Percentiles rank a stretch among this genome's conserved stretches.
phyloP scores from a whole-genome alignment of 64 coral and sea anemone genomes.

The Pocillopora damicornis region DNA sequence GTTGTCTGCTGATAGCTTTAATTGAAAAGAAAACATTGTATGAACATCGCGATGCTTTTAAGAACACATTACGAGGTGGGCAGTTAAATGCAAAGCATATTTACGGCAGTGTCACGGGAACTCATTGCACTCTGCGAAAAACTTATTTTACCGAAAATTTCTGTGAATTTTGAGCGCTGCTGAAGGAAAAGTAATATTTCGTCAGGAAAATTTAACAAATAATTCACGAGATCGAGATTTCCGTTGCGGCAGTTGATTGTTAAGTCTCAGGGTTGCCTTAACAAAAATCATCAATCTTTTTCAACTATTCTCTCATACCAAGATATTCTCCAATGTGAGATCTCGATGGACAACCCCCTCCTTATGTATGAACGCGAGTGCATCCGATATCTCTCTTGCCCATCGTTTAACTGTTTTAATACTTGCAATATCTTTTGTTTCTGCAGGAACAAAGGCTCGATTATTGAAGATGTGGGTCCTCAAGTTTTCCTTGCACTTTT shows the following conservation, averaged over 20 bases:
- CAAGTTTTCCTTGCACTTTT: conserved; percentile 24
- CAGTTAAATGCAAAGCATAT: too few relatives aligned
- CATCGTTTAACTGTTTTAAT: background rate
- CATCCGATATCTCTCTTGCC: conserved; percentile 23
- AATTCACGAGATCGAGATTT: too few relatives aligned
- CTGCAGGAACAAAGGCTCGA: background rate
- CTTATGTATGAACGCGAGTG: conserved; percentile 7
- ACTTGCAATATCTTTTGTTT: background rate
- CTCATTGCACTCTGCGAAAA: too few relatives aligned
- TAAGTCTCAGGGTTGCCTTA: background rate
- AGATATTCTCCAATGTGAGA: background rate
- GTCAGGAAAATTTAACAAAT: too few relatives aligned
- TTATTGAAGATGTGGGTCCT: conserved; percentile 12
- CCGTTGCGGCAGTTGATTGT: background rate
- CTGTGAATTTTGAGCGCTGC: too few relatives aligned
- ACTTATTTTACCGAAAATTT: too few relatives aligned
- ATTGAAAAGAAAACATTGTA: background rate
- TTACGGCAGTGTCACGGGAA: too few relatives aligned
- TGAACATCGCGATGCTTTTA: too few relatives aligned
- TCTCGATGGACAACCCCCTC: conserved; percentile 17
- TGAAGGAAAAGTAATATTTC: too few relatives aligned
- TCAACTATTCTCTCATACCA: conserved; percentile 6
- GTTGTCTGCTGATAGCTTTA: background rate
- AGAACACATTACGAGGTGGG: too few relatives aligned
- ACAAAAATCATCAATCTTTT: too few relatives aligned